These are phyloP conservation scores for Hephaestus fuliginosus DNA, from an alignment of 2,797 vertebrate species.

Conservation along the genomic window DNA sequence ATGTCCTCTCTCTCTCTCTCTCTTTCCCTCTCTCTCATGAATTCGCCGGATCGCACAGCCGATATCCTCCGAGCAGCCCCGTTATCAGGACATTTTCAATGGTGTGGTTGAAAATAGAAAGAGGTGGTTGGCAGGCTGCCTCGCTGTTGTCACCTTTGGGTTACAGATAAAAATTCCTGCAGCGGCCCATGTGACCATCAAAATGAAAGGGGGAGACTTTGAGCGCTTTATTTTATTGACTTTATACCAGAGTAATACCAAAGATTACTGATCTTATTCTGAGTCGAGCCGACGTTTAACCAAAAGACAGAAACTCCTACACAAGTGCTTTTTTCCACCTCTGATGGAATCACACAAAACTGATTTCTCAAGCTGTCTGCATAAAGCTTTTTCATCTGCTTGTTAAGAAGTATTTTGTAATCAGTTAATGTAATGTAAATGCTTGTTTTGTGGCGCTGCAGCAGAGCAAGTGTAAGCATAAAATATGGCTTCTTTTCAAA, in stretches of 20 bases:
- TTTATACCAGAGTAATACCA: slow-evolving; percentile 22
- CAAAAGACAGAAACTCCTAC: background rate
- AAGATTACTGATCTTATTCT: slow-evolving; percentile 7
- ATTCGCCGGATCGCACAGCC: slow-evolving; percentile 57
- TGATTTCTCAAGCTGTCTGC: background rate
- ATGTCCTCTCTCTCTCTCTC: slow-evolving; percentile 38
- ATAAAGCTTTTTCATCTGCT: slow-evolving; percentile 7
- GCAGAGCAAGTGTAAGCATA: background rate
- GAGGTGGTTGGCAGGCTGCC: slow-evolving; percentile 47
- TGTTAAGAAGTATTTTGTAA: slow-evolving; percentile 1
- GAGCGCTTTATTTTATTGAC: slow-evolving; percentile 37
- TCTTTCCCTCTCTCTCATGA: slow-evolving; percentile 36
- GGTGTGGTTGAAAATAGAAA: slow-evolving; percentile 62
- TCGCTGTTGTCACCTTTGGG: slow-evolving; percentile 60
- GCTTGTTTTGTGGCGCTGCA: background rate
- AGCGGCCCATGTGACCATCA: slow-evolving; percentile 25
- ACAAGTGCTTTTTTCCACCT: background rate
- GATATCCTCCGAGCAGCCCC: slow-evolving; percentile 62
- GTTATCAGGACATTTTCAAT: slow-evolving; percentile 68
- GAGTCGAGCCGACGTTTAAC: slow-evolving; percentile 25
- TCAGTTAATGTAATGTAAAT: slow-evolving; percentile 20
- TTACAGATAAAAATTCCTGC: slow-evolving; percentile 44
- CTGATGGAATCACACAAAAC: background rate
- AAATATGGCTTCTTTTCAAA: background rate
- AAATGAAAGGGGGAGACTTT: slow-evolving; percentile 13